Conservation (phyloP, 2,113 vertebrate genomes). For the Nymphicus hollandicus region DNA sequence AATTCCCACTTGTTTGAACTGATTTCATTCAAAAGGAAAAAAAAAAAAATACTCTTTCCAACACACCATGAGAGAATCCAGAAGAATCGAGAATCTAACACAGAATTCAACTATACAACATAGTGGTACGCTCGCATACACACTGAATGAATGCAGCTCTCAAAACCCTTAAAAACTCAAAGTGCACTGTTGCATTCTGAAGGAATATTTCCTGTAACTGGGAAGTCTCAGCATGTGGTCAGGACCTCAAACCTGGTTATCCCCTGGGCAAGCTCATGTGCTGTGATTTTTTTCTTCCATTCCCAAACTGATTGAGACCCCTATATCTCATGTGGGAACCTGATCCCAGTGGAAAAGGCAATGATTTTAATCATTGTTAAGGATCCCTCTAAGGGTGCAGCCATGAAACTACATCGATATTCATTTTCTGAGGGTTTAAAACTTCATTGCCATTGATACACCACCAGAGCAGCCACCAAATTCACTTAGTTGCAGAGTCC, state of each 20-base stretch:
- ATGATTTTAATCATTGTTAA: background rate
- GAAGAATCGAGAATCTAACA: background rate
- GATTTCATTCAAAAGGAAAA: background rate
- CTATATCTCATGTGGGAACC: rapidly evolving
- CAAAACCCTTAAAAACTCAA: background rate
- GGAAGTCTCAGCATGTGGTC: rapidly evolving
- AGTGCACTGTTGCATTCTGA: background rate
- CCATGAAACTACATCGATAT: background rate
- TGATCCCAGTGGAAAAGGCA: background rate
- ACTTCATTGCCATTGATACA: background rate
- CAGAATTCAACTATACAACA: background rate
- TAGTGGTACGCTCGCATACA: background rate
- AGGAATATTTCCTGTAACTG: background rate
- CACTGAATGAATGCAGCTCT: background rate
- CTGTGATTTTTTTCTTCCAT: background rate
- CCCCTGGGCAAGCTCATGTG: background rate
- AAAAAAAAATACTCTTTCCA: background rate
- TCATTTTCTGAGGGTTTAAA: background rate
- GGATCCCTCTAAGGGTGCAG: background rate
- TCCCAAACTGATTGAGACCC: background rate
- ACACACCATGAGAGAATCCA: background rate
- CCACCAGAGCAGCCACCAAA: background rate
- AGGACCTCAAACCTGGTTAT: background rate
- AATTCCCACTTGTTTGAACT: background rate
- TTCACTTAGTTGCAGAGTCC: background rate